Evolutionary conservation across 1,140 invertebrate genomes (phyloP).

Genomic region (Lerema accius): DNA sequence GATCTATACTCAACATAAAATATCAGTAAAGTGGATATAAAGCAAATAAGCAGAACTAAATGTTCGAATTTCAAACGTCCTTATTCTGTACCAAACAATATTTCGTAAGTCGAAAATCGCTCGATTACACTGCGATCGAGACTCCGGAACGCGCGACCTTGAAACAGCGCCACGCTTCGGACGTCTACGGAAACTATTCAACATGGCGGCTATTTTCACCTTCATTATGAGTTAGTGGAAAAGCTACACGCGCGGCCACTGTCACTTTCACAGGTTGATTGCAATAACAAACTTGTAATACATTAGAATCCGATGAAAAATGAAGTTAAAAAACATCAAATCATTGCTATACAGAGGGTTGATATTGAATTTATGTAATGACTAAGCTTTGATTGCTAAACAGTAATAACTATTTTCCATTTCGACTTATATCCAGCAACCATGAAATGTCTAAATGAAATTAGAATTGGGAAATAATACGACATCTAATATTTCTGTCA

Average conservation of each 20-base stretch:
- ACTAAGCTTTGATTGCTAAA: background rate
- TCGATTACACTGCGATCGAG: constrained; percentile 40
- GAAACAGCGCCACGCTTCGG: constrained; percentile 48
- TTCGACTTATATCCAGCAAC: background rate
- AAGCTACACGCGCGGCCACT: constrained; percentile 48
- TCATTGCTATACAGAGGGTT: background rate
- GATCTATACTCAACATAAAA: background rate
- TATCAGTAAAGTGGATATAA: background rate
- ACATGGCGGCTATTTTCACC: constrained; percentile 45
- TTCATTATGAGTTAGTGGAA: constrained; percentile 47
- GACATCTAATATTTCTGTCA: too few species aligned
- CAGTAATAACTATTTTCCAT: background rate
- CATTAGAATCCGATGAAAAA: background rate
- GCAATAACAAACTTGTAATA: constrained; percentile 23
- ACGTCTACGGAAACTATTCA: constrained; percentile 35
- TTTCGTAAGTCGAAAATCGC: constrained; percentile 49
- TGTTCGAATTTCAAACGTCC: constrained; percentile 12
- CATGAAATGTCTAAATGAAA: background rate
- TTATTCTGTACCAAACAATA: constrained; percentile 43
- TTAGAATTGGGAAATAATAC: too few species aligned
- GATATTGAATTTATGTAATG: background rate
- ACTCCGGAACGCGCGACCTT: constrained; percentile 53
- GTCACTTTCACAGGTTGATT: constrained; percentile 54
- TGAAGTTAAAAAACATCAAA: background rate
- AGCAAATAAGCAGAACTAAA: too few species aligned